These are phyloP conservation scores for Anoplius nigerrimus DNA, from an alignment of 2,888 invertebrate genomes.

Conservation along the genomic window DNA sequence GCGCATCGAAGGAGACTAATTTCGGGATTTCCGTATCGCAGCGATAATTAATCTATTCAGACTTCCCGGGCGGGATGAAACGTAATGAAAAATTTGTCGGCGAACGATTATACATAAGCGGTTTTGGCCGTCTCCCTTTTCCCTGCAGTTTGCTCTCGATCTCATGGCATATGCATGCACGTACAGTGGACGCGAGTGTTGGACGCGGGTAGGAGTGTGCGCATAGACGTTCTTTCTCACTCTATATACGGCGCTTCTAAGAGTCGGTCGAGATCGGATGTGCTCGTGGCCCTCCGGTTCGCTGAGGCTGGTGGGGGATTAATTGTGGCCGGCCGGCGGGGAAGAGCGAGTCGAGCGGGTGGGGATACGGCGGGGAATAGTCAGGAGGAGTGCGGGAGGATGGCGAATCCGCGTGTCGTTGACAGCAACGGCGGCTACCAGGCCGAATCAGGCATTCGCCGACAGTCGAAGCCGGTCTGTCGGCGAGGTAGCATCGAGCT, in stretches of 20 bases:
- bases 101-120: not conserved
- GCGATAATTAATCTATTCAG: too few relatives aligned
- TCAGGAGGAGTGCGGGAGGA: slow-evolving; percentile 4
- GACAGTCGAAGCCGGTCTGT: slow-evolving; percentile 64
- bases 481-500: slow-evolving; percentile 53
- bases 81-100: too few relatives aligned
- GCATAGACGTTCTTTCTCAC: too few relatives aligned
- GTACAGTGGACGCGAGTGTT: too few relatives aligned
- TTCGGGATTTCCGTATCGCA: too few relatives aligned
- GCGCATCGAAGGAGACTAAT: too few relatives aligned
- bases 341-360: not conserved
- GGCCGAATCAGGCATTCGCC: slow-evolving; percentile 39
- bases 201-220: too few relatives aligned
- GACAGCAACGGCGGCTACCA: slow-evolving; percentile 53
- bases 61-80: too few relatives aligned
- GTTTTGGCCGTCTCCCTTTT: not conserved
- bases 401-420: slow-evolving; percentile 59
- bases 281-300: not conserved
- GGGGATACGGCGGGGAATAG: not conserved
- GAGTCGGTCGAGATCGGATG: not conserved
- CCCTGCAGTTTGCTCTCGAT: not conserved
- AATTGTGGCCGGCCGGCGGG: not conserved
- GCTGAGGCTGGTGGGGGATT: slow-evolving; percentile 4
- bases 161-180: not conserved
- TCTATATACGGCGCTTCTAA: too few relatives aligned